These are phyloP conservation scores for Machimus atricapillus DNA, from an alignment of 2,888 invertebrate genomes.

Conservation along the genomic window DNA sequence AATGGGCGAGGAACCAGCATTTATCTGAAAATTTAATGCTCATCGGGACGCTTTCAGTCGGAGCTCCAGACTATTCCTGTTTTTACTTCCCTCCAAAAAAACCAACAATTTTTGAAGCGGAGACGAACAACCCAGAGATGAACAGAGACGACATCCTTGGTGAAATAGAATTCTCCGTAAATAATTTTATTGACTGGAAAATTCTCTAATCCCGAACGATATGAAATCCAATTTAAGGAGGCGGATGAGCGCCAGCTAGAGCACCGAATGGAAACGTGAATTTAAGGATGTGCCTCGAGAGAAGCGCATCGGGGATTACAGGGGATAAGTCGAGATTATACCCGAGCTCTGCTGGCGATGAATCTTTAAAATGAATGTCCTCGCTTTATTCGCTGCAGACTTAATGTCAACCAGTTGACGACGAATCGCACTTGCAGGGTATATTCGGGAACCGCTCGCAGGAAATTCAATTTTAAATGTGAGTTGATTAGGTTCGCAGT, in stretches of 20 bases:
- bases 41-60: not conserved
- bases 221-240: conserved; percentile 19
- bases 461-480: not conserved
- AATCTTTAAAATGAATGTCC: conserved; percentile 29
- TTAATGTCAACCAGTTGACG: not conserved
- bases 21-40: conserved; percentile 27
- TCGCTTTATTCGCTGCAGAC: not conserved
- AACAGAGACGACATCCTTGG: conserved; percentile 19
- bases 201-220: conserved; percentile 28
- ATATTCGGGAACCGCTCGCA: not conserved
- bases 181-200: conserved; percentile 37
- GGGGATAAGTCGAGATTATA: not conserved
- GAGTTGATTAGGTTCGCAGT: not conserved
- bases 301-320: conserved; percentile 1
- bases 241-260: not conserved
- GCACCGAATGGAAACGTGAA: not conserved
- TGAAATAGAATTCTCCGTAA: conserved; percentile 26
- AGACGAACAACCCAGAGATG: not conserved
- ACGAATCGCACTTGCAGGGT: not conserved
- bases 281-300: not conserved
- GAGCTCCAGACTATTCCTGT: not conserved
- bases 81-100: not conserved
- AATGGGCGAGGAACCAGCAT: not conserved
- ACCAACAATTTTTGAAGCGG: not conserved
- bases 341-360: not conserved